Conservation (phyloP, 1,140 invertebrate genomes). For the fruit fly (Drosophila melanogaster) region DNA sequence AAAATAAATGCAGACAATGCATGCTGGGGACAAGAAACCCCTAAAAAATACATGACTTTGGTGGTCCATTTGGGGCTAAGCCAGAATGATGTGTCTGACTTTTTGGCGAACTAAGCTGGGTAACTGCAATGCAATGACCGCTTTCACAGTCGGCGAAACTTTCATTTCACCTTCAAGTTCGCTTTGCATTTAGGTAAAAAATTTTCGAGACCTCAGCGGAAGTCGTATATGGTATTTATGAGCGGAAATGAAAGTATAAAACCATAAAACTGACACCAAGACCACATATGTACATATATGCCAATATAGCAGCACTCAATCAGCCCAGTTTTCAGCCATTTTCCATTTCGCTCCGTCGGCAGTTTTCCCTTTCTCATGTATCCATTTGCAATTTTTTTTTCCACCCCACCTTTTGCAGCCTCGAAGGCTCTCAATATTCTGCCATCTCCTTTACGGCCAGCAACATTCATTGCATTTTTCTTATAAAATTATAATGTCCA, state of each 20-base stretch:
- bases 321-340: slow-evolving; percentile 17
- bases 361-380: slow-evolving; percentile 16
- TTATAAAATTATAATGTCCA: slow-evolving; percentile 78
- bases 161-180: slow-evolving; percentile 75
- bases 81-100: slow-evolving; percentile 80
- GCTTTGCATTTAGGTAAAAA: slow-evolving; percentile 42
- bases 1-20: slow-evolving; percentile 73
- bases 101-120: slow-evolving; percentile 21
- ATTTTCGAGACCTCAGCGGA: slow-evolving; percentile 27
- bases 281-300: slow-evolving; percentile 5
- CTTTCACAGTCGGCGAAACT: slow-evolving; percentile 36
- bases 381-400: neutral
- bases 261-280: slow-evolving; percentile 63
- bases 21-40: slow-evolving; percentile 20
- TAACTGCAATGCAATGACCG: slow-evolving; percentile 69
- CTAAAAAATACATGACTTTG: slow-evolving; percentile 40
- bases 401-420: slow-evolving; percentile 25
- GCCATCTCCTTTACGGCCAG: slow-evolving; percentile 17
- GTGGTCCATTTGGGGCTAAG: slow-evolving; percentile 61
- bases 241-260: slow-evolving; percentile 79
- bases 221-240: slow-evolving; percentile 75
- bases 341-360: slow-evolving; percentile 1
- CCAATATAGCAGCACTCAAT: slow-evolving; percentile 2
- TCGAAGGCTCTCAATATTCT: slow-evolving; percentile 52
- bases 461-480: slow-evolving; percentile 64